Conservation (phyloP, 64 coral and sea anemone species). For the Montipora efflorescens region DNA sequence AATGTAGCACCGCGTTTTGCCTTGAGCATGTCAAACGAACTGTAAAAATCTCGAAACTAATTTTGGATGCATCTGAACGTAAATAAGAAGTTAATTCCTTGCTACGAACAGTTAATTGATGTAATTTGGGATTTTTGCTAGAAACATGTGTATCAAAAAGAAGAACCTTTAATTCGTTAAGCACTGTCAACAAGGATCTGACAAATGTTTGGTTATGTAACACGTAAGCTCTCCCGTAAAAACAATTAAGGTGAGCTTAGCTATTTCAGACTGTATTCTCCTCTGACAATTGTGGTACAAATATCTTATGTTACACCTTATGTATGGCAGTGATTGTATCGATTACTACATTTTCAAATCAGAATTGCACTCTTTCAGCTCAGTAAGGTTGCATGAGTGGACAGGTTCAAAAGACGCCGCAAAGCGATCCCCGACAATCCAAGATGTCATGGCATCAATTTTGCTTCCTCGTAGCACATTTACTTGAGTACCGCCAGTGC, state of each 20-base stretch:
- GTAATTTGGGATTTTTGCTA: background rate
- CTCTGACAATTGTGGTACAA: background rate
- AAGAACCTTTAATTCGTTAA: background rate
- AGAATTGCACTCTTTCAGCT: no score
- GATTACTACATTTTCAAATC: background rate
- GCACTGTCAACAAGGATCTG: background rate
- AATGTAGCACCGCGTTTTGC: no score
- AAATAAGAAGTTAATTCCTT: background rate
- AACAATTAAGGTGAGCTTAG: no score
- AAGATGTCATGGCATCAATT: background rate
- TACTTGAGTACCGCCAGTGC: background rate
- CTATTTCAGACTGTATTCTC: no score
- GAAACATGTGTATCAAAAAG: background rate
- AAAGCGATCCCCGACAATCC: background rate
- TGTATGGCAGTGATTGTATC: background rate
- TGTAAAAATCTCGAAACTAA: no score
- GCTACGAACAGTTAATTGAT: background rate
- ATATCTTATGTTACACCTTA: background rate
- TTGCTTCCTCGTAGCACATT: background rate
- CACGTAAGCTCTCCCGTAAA: background rate
- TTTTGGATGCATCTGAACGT: background rate
- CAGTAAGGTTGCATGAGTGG: background rate
- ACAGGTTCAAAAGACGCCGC: background rate
- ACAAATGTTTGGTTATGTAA: background rate
- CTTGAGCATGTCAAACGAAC: no score